Evolutionary conservation across 2,888 invertebrate species (phyloP).

Genomic region (Noctua comes): DNA sequence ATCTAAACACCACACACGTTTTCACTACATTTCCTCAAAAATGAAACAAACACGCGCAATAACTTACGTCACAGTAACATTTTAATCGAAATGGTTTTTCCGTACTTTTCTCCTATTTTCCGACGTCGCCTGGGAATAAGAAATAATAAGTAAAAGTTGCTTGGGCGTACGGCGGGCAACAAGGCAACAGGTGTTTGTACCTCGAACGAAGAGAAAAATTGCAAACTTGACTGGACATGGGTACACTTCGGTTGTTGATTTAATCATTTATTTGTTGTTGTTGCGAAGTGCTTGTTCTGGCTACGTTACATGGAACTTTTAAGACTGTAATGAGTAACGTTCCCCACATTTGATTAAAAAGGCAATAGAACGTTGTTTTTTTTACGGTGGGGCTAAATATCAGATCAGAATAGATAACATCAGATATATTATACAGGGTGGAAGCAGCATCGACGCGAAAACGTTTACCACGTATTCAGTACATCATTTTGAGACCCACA

Average conservation of each 20-base stretch:
- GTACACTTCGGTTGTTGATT: constrained; percentile 35
- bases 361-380: neutral
- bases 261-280: constrained; percentile 40
- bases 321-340: neutral
- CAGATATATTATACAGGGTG: too few relatives aligned
- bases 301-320: neutral
- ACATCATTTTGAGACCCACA: too few relatives aligned
- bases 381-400: neutral
- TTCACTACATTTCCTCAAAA: constrained; percentile 11
- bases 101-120: constrained; percentile 10
- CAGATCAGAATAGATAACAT: too few relatives aligned
- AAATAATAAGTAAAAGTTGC: constrained; percentile 57
- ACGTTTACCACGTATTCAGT: too few relatives aligned
- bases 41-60: neutral
- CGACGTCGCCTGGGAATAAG: constrained; percentile 48
- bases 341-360: neutral
- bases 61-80: constrained; percentile 24
- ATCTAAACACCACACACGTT: neutral
- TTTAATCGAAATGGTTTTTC: constrained; percentile 44
- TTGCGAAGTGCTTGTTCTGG: neutral
- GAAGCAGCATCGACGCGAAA: too few relatives aligned
- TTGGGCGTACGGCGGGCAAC: constrained; percentile 40
- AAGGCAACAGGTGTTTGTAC: constrained; percentile 68
- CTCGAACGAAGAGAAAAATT: constrained; percentile 52
- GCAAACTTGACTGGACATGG: constrained; percentile 44